A percentile compares a stretch with the other conserved stretches of the same genome.
phyloP scores from a whole-genome alignment of 1,140 invertebrate genomes.

The Drosophila ambigua region DNA sequence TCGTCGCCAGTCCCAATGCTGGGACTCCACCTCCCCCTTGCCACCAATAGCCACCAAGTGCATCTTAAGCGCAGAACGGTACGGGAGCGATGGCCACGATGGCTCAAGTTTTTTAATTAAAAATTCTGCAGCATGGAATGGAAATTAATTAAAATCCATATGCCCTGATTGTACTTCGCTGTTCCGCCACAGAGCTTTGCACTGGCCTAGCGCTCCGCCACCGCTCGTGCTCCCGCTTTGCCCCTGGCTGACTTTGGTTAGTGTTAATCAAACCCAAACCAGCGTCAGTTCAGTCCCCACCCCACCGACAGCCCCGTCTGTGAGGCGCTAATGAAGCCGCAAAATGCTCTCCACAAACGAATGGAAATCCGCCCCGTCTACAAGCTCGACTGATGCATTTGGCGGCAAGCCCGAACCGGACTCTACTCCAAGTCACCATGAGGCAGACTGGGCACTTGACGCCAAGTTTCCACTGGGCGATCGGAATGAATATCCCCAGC shows the following conservation, averaged over 20 bases:
- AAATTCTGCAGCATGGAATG: conserved; percentile 56
- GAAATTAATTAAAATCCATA: conserved; percentile 79
- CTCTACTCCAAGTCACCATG: neutral
- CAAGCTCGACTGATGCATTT: conserved; percentile 21
- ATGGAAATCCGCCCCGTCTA: conserved; percentile 36
- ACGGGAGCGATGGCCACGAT: too few relatives aligned
- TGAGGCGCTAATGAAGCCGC: conserved; percentile 71
- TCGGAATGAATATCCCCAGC: neutral
- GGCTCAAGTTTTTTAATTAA: conserved; percentile 54
- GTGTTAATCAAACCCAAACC: conserved; percentile 55
- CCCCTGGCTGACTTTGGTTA: conserved; percentile 15
- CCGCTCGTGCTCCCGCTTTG: conserved; percentile 1
- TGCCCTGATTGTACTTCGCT: conserved; percentile 61
- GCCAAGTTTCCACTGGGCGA: neutral
- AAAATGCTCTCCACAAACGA: conserved; percentile 56
- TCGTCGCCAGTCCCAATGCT: neutral
- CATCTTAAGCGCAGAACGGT: too few relatives aligned
- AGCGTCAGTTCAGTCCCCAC: too few relatives aligned
- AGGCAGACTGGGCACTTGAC: too few relatives aligned
- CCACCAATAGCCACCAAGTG: too few relatives aligned
- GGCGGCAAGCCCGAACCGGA: neutral
- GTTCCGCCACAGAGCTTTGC: conserved; percentile 18
- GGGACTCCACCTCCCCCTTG: neutral
- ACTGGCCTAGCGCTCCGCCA: neutral
- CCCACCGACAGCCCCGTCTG: neutral